Conservation (phyloP, 2,888 invertebrate genomes). For the Gisinianus flammeolus region DNA sequence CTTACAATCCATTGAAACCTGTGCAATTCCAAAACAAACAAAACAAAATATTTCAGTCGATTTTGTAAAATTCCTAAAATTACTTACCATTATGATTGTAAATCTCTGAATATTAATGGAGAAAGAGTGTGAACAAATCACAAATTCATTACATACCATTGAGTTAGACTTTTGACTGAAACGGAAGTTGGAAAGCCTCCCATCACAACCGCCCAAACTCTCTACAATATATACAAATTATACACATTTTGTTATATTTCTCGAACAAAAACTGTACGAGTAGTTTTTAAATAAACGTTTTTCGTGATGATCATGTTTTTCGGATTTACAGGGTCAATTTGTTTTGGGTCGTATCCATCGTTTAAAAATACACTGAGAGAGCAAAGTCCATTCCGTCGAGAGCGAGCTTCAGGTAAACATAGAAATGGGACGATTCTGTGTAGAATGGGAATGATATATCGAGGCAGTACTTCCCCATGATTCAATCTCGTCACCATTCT, state of each 20-base stretch:
- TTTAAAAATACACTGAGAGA: conserved; percentile 7
- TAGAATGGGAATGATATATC: conserved; percentile 9
- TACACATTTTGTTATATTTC: too few relatives aligned
- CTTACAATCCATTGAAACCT: conserved; percentile 23
- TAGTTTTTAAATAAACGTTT: too few relatives aligned
- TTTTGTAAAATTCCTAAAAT: too few relatives aligned
- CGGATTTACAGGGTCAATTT: conserved; percentile 32
- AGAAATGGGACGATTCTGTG: conserved; percentile 15
- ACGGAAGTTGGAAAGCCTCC: conserved; percentile 31
- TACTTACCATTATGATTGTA: too few relatives aligned
- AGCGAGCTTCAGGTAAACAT: conserved; percentile 31
- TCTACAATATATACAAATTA: too few relatives aligned
- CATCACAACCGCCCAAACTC: conserved; percentile 18
- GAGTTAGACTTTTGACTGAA: conserved; percentile 33
- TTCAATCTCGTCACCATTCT: background rate
- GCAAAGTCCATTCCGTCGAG: conserved; percentile 30
- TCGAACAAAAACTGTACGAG: too few relatives aligned
- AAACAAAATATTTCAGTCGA: too few relatives aligned
- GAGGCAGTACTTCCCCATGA: conserved; percentile 33
- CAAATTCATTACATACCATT: background rate
- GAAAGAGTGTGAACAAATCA: too few relatives aligned
- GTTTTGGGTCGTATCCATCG: conserved; percentile 34
- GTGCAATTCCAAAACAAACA: background rate
- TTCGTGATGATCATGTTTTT: background rate
- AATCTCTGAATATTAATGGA: too few relatives aligned